These are phyloP conservation scores for Stenchaetothrips biformis DNA, from an alignment of 2,888 invertebrate genomes.

Conservation along the genomic window DNA sequence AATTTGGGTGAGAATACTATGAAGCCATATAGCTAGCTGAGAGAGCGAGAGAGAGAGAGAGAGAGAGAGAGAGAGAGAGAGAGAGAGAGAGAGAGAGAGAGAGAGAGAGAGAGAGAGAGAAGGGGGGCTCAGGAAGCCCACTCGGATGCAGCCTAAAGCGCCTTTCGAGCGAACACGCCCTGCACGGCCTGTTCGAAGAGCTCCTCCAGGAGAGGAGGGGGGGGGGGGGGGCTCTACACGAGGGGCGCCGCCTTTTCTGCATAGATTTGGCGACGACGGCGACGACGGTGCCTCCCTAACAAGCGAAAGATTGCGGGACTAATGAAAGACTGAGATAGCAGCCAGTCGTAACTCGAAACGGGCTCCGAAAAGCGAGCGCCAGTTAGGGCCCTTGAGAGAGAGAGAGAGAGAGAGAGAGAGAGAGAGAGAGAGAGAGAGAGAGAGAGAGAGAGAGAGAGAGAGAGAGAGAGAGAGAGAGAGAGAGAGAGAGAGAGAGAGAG, in stretches of 20 bases:
- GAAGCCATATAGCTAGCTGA: too few relatives aligned
- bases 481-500: not conserved
- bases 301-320: too few relatives aligned
- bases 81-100: not conserved
- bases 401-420: not conserved
- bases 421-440: not conserved
- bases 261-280: not conserved
- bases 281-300: too few relatives aligned
- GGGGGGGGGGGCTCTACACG: not conserved
- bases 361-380: too few relatives aligned
- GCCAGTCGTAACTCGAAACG: too few relatives aligned
- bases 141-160: too few relatives aligned
- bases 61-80: not conserved
- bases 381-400: not conserved
- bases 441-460: not conserved
- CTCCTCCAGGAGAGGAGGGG: not conserved
- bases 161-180: too few relatives aligned
- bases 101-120: constrained; percentile 12
- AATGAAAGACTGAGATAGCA: too few relatives aligned
- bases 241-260: not conserved
- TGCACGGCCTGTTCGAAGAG: too few relatives aligned
- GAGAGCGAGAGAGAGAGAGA: too few relatives aligned
- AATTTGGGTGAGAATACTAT: too few relatives aligned
- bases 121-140: not conserved
- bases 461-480: not conserved